A percentile compares a stretch with the other conserved stretches of the same genome.
These are phyloP conservation scores for Aethina tumida DNA, from an alignment of 1,140 invertebrate species.

Conservation along the genomic window DNA sequence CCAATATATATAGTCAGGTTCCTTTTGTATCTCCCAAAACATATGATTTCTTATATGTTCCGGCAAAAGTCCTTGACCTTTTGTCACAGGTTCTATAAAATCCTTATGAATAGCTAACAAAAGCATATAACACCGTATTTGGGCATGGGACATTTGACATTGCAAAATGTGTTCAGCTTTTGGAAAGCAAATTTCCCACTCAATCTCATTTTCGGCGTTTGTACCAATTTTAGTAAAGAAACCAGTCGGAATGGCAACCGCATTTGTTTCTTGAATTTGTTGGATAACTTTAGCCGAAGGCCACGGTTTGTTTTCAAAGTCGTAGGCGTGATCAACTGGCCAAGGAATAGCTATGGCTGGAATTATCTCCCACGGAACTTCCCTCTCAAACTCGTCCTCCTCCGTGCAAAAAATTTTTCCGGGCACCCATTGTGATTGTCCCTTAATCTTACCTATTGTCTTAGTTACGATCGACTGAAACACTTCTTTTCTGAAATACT, in stretches of 20 bases:
- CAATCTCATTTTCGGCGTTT: slow-evolving; percentile 34
- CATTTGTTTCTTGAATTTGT: slow-evolving; percentile 52
- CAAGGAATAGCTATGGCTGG: slow-evolving; percentile 24
- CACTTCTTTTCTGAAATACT: slow-evolving; percentile 12
- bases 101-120: slow-evolving; percentile 52
- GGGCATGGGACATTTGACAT: slow-evolving; percentile 52
- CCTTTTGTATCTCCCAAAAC: slow-evolving; percentile 66
- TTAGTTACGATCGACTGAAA: too few species aligned
- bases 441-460: slow-evolving; percentile 6
- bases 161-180: slow-evolving; percentile 62
- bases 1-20: slow-evolving; percentile 57
- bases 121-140: slow-evolving; percentile 57
- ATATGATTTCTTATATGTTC: slow-evolving; percentile 63
- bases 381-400: slow-evolving; percentile 6
- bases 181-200: slow-evolving; percentile 65
- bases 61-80: slow-evolving; percentile 45
- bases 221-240: slow-evolving; percentile 7
- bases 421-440: slow-evolving; percentile 11
- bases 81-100: slow-evolving; percentile 50
- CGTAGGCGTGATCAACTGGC: slow-evolving; percentile 20
- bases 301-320: slow-evolving; percentile 38
- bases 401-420: slow-evolving; percentile 23
- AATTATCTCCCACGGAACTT: slow-evolving; percentile 20
- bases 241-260: slow-evolving; percentile 55
- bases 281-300: slow-evolving; percentile 50